Base-by-base conservation (phyloP, 2,113 vertebrate species). In the Oncorhynchus clarkii region DNA sequence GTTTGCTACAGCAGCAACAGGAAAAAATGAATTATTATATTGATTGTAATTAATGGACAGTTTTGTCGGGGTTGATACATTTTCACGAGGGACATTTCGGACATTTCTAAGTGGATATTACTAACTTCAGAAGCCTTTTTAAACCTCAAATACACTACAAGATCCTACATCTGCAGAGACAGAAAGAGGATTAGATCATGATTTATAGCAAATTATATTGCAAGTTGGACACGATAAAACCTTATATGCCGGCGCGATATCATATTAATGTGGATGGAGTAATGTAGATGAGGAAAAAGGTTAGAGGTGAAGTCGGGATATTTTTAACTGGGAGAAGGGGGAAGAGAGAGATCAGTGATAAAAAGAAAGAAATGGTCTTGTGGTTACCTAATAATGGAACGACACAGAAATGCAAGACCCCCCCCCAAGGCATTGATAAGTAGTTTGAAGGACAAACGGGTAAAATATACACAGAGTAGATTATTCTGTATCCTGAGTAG, bases 291-390 rank as follows among this genome's bases (percentile, higher is more conserved):
- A 29, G 51, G 60, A 26, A 57, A 81, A 84, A 88, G 88, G 85
- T 87, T 86, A 86, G 64, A 76, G 79, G 78, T 83, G 83, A 85
- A 26, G 78, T 29, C 2, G 4, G 76, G 62, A 74, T 91, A 92
- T 89, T 89, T 90, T 85, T 88, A 85, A 86, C 80, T 48, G 24
- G 59, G 77, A 24, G 70, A 65, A 59, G 67, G 72, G 74, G 80
- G 64, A 7, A 2, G 66, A 51, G 71, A 26, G 71, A 26, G 22
- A 71, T 75, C 39, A 67, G 22, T n/a, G 18, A 26, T 73, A 49
- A 48, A 27, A 20, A 31, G 18, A 68, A 31, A 8, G 29, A 9
- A 9, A 20, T 54, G 4, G 8, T 16, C 8, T 1, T 34, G 16
- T 16, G 54, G 54, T 62, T 62, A 22, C n/a, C 20, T 8, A 62